Percentiles rank a stretch among this genome's conserved stretches.
Evolutionary conservation across 2,113 vertebrate species (phyloP).

Genomic region (Columba livia): DNA sequence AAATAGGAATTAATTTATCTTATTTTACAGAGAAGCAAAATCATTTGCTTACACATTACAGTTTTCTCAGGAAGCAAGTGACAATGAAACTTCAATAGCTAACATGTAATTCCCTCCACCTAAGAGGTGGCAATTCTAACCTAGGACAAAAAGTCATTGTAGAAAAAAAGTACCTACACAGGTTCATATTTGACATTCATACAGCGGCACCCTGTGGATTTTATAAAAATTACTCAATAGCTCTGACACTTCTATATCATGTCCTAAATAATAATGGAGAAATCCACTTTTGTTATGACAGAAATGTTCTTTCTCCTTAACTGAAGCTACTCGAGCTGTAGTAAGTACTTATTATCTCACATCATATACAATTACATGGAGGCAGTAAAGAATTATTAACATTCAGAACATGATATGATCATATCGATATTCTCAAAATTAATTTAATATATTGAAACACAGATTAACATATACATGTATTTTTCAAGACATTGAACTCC

Average conservation of each 20-base stretch:
- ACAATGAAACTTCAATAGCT: neutral
- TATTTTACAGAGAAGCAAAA: neutral
- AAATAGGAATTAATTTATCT: neutral
- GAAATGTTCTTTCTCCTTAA: neutral
- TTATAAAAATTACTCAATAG: neutral
- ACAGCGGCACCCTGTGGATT: slow-evolving; percentile 14
- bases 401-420: neutral
- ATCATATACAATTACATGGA: neutral
- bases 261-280: neutral
- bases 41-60: neutral
- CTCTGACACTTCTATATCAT: neutral
- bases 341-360: neutral
- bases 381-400: neutral
- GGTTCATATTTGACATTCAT: neutral
- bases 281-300: neutral
- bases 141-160: neutral
- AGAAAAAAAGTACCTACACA: neutral
- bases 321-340: neutral
- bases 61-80: neutral
- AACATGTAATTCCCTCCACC: neutral
- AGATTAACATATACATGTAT: neutral
- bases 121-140: neutral
- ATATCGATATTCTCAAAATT: neutral
- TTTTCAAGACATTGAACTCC: neutral
- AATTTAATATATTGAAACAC: neutral